Percentiles rank a stretch among this genome's conserved stretches.
phyloP scores from a whole-genome alignment of 2,797 vertebrate genomes.

The Botia kubotai region DNA sequence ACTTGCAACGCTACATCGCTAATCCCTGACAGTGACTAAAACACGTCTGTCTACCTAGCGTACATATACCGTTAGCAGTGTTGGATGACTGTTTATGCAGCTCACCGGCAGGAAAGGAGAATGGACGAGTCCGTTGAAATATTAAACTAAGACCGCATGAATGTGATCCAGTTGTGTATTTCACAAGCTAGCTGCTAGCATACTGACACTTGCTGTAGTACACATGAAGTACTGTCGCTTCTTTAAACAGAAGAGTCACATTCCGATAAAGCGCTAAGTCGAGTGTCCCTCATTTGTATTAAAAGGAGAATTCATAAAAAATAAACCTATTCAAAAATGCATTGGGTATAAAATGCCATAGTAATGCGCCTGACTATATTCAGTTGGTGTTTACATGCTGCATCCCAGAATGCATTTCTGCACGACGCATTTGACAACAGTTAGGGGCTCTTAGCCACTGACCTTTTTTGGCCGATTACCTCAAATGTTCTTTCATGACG shows the following conservation, averaged over 20 bases:
- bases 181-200: slow-evolving; percentile 53
- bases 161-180: slow-evolving; percentile 44
- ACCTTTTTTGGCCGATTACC: slow-evolving; percentile 45
- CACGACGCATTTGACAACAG: slow-evolving; percentile 21
- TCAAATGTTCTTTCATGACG: slow-evolving; percentile 27
- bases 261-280: slow-evolving; percentile 32
- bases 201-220: slow-evolving; percentile 26
- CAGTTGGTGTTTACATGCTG: slow-evolving; percentile 58
- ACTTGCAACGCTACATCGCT: slow-evolving; percentile 36
- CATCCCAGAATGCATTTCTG: slow-evolving; percentile 61
- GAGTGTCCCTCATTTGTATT: not conserved
- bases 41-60: not conserved
- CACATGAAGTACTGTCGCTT: slow-evolving; percentile 43
- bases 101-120: slow-evolving; percentile 49
- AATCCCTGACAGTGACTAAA: slow-evolving; percentile 37
- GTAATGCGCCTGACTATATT: slow-evolving; percentile 19
- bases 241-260: slow-evolving; percentile 30
- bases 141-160: slow-evolving; percentile 34
- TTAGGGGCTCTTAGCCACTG: slow-evolving; percentile 17
- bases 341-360: slow-evolving; percentile 8
- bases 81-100: not conserved
- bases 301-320: slow-evolving; percentile 12
- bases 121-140: slow-evolving; percentile 42
- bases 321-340: not conserved
- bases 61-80: not conserved